Evolutionary conservation across 1,140 invertebrate genomes (phyloP), one percentile per base, ranked within the genome.

Genomic region (Lepidurus apus): DNA sequence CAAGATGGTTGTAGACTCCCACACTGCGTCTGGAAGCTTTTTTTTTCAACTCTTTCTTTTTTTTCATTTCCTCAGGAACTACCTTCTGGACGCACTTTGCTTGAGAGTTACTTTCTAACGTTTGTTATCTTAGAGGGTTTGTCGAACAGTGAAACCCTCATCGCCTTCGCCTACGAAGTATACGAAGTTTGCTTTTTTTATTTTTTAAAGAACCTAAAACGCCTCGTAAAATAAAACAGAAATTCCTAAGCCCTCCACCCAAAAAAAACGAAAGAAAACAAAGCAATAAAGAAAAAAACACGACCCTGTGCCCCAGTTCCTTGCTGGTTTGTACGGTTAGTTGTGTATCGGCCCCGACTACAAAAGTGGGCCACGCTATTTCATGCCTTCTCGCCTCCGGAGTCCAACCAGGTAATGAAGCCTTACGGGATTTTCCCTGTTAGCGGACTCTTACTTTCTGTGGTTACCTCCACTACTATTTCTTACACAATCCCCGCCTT

Each of bases 281-380:
- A 65, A 47, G 4, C 8, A 21, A 13, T 65, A 65, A 65, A 65
- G 21, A 65, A 21, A 65, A 65, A 65, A 21, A 1, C 53, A 7
- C 17, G 53, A 65, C 53, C 3, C 53, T 1, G 13, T 65, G 53
- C 17, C 53, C 53, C 53, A 65, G 53, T 65, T 65, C 21, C n/a
- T 21, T 21, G 53, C 6, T 65, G 53, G 9, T 65, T 17, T 7
- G 53, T 65, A 21, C 53, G 21, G 53, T 65, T 65, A 9, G 53
- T n/a, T 65, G 53, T 65, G 53, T 21, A 65, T 65, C 53, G 21
- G 53, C 21, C 53, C 53, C n/a, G 13, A 65, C 4, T 65, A 0
- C 13, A 65, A 65, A 65, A 65, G 53, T 65, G 53, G 53, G 53
- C 53, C 53, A 65, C 53, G 17, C 53, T 65, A 13, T 65, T 65